These are phyloP conservation scores for Exocentrus adspersus DNA, from an alignment of 2,888 invertebrate species.

Conservation along the genomic window DNA sequence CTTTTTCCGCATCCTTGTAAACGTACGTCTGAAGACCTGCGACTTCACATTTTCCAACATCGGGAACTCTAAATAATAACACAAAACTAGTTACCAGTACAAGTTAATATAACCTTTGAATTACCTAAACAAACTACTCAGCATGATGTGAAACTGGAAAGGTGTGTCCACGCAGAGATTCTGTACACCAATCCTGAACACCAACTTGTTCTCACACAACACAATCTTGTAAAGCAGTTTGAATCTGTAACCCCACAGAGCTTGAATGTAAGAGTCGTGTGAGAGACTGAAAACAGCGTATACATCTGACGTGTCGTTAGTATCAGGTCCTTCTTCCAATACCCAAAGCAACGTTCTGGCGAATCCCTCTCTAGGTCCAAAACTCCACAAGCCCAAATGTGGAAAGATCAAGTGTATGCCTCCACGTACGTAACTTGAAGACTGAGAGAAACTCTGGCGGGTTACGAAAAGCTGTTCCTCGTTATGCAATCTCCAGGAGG, in stretches of 20 bases:
- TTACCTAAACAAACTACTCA: constrained; percentile 26
- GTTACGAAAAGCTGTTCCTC: constrained; percentile 45
- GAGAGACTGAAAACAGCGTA: constrained; percentile 24
- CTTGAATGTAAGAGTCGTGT: constrained; percentile 30
- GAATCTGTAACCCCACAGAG: constrained; percentile 38
- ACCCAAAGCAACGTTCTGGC: constrained; percentile 41
- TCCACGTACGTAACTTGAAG: constrained; percentile 37
- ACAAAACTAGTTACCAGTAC: too few species aligned
- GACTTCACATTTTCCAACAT: constrained; percentile 29
- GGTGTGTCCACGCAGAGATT: constrained; percentile 24
- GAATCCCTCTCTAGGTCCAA: constrained; percentile 47
- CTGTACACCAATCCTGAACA: background rate
- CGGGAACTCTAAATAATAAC: constrained; percentile 18
- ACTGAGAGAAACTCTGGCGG: constrained; percentile 34
- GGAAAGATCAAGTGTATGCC: constrained; percentile 47
- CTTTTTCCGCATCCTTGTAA: background rate
- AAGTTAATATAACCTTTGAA: too few species aligned
- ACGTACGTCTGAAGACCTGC: constrained; percentile 19
- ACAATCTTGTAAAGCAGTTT: constrained; percentile 20
- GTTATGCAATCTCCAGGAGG: constrained; percentile 46
- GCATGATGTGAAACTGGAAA: constrained; percentile 30
- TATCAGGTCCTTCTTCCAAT: constrained; percentile 37
- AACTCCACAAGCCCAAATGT: constrained; percentile 38
- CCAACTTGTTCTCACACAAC: background rate
- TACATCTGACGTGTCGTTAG: constrained; percentile 6